These are phyloP conservation scores for Azemiops feae DNA, from an alignment of 2,113 vertebrate genomes.

Conservation along the genomic window DNA sequence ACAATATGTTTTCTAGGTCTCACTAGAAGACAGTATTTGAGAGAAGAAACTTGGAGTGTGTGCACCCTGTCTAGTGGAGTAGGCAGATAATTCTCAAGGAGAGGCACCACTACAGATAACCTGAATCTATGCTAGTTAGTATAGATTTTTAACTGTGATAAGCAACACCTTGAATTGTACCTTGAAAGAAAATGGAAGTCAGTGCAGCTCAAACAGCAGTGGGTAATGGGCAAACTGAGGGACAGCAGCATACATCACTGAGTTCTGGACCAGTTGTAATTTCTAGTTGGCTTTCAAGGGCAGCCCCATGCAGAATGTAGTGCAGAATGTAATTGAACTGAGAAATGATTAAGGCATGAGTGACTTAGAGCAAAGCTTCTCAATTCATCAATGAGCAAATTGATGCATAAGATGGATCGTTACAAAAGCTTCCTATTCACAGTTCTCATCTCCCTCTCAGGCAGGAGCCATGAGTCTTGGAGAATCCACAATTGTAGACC, in stretches of 20 bases:
- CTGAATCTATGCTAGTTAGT: background rate
- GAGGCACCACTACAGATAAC: background rate
- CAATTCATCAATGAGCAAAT: background rate
- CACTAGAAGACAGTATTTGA: background rate
- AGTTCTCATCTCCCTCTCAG: background rate
- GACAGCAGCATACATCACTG: background rate
- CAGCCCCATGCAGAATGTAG: background rate
- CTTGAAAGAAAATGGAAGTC: background rate
- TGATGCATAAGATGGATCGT: background rate
- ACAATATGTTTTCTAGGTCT: background rate
- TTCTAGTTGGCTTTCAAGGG: background rate
- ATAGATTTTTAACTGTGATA: background rate
- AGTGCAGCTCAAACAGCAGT: background rate
- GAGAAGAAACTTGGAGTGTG: background rate
- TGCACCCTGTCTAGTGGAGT: background rate
- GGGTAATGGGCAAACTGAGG: background rate
- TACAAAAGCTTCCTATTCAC: background rate
- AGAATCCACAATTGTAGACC: background rate
- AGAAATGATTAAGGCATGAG: background rate
- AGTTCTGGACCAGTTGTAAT: background rate
- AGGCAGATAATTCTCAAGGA: background rate
- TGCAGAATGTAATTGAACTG: background rate
- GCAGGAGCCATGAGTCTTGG: background rate
- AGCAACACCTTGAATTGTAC: background rate
- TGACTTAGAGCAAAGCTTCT: background rate